Conservation (phyloP, 1,140 invertebrate species). For the Manduca sexta region DNA sequence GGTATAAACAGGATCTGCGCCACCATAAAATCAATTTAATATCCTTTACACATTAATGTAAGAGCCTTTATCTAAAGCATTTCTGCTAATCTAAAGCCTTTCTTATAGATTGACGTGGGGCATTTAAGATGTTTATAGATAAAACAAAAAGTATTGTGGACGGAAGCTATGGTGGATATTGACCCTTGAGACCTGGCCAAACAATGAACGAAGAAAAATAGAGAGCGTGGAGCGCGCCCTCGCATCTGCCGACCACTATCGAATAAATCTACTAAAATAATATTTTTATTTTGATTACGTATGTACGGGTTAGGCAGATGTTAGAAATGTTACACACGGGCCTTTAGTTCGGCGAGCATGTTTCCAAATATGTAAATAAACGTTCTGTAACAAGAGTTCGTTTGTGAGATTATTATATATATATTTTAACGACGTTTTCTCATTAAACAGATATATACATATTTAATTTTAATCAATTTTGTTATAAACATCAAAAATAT, state of each 20-base stretch:
- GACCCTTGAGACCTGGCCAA: conserved; percentile 58
- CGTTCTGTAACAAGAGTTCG: too few species aligned
- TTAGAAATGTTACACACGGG: conserved; percentile 36
- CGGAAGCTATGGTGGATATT: conserved; percentile 63
- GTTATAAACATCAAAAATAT: too few species aligned
- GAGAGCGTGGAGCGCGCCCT: conserved; percentile 47
- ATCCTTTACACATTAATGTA: too few species aligned
- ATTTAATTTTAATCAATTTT: too few species aligned
- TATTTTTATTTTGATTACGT: conserved; percentile 72
- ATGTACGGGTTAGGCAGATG: conserved; percentile 66
- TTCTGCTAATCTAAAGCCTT: conserved; percentile 41
- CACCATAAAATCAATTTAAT: conserved; percentile 22
- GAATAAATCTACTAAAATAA: conserved; percentile 72
- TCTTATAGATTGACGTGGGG: conserved; percentile 40
- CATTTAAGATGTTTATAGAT: conserved; percentile 57
- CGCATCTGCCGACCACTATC: conserved; percentile 69
- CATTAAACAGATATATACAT: not conserved
- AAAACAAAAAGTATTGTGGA: conserved; percentile 58
- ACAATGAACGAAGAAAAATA: conserved; percentile 66
- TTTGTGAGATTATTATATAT: too few species aligned
- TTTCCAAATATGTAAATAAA: not conserved
- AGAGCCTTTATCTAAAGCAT: conserved; percentile 4
- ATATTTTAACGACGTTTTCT: not conserved
- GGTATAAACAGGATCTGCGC: conserved; percentile 16
- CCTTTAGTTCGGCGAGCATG: conserved; percentile 13